Percentiles rank a stretch among this genome's conserved stretches.
phyloP scores from a whole-genome alignment of 1,140 invertebrate species.

The Drosophila punjabiensis region DNA sequence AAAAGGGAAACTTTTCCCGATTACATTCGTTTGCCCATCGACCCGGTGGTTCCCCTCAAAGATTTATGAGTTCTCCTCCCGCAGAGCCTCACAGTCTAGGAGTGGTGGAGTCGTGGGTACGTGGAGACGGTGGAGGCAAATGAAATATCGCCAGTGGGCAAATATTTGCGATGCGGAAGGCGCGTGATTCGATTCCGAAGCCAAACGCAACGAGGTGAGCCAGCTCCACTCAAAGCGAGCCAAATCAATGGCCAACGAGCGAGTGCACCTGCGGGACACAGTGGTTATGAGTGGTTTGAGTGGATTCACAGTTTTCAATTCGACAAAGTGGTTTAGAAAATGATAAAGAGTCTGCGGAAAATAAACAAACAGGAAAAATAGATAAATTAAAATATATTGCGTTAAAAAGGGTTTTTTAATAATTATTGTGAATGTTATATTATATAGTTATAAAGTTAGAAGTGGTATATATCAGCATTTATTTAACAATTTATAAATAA shows the following conservation, averaged over 20 bases:
- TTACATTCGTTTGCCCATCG: slow-evolving; percentile 61
- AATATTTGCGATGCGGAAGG: slow-evolving; percentile 72
- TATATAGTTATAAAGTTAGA: no score
- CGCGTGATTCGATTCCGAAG: slow-evolving; percentile 61
- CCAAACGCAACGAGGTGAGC: slow-evolving; percentile 47
- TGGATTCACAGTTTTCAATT: no score
- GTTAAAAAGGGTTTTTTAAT: no score
- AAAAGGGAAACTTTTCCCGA: slow-evolving; percentile 46
- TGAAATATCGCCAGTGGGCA: slow-evolving; percentile 76
- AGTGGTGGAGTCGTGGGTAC: slow-evolving; percentile 5
- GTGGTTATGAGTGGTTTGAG: slow-evolving; percentile 23
- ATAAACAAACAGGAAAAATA: background rate
- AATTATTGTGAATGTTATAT: no score
- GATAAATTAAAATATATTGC: no score
- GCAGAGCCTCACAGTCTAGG: slow-evolving; percentile 5
- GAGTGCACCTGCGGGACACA: slow-evolving; percentile 35
- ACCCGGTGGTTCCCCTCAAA: slow-evolving; percentile 42
- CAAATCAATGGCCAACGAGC: slow-evolving; percentile 64
- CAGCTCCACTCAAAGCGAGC: slow-evolving; percentile 17
- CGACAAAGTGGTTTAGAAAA: background rate
- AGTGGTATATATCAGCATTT: no score
- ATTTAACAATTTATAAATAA: no score
- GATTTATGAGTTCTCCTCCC: slow-evolving; percentile 74
- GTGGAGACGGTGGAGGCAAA: slow-evolving; percentile 44
- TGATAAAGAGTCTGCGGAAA: background rate